Evolutionary conservation across 2,888 invertebrate genomes (phyloP).

Genomic region (Apamea sordens): DNA sequence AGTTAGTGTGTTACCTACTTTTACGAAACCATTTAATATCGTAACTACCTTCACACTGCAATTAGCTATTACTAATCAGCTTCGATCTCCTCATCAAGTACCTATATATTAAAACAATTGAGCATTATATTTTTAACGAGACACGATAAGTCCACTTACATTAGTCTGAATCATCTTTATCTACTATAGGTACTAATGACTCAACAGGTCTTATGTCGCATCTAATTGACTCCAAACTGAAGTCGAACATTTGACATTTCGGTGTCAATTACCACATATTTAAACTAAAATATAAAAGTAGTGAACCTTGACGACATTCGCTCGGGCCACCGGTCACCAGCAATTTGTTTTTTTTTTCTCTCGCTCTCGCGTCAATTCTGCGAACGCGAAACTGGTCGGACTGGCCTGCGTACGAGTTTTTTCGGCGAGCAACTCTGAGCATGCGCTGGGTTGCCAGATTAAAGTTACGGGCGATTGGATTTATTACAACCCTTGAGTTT

Average conservation of each 20-base stretch:
- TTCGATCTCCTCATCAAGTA: background rate
- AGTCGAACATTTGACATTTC: slow-evolving; percentile 60
- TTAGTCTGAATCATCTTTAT: background rate
- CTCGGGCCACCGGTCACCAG: slow-evolving; percentile 78
- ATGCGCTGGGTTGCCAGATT: slow-evolving; percentile 76
- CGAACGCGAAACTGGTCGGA: slow-evolving; percentile 87
- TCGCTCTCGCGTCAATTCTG: slow-evolving; percentile 78
- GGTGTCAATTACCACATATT: slow-evolving; percentile 56
- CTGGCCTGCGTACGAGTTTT: slow-evolving; percentile 83
- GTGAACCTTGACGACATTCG: slow-evolving; percentile 86
- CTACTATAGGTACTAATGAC: slow-evolving; percentile 1
- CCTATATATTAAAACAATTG: background rate
- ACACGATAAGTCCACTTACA: background rate
- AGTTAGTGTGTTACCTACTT: background rate
- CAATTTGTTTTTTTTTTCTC: slow-evolving; percentile 83
- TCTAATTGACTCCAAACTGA: slow-evolving; percentile 45
- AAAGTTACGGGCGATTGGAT: slow-evolving; percentile 59
- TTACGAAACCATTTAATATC: too few relatives aligned
- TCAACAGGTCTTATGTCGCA: background rate
- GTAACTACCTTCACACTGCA: background rate
- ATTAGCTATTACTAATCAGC: background rate
- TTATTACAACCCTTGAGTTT: slow-evolving; percentile 62
- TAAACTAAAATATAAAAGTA: slow-evolving; percentile 77
- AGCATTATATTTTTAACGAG: background rate
- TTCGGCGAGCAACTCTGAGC: slow-evolving; percentile 80